Percentiles rank a stretch among this genome's conserved stretches.
phyloP scores from a whole-genome alignment of 2,113 vertebrate genomes.

The Edolisoma coerulescens region DNA sequence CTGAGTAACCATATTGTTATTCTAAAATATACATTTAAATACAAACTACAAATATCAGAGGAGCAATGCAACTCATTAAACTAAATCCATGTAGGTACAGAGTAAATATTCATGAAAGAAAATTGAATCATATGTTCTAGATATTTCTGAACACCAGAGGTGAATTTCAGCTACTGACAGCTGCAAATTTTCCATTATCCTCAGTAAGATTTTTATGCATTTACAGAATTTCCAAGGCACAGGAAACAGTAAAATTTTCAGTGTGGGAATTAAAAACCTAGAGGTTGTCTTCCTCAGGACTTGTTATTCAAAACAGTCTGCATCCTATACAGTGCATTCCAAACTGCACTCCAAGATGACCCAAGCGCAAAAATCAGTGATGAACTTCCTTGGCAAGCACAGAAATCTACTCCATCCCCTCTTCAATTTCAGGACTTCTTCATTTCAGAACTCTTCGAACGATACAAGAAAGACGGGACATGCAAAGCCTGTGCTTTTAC shows the following conservation, averaged over 20 bases:
- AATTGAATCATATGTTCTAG: not conserved
- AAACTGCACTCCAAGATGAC: not conserved
- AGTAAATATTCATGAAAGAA: conserved; percentile 26
- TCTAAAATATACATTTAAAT: not conserved
- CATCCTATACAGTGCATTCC: not conserved
- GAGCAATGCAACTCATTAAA: not conserved
- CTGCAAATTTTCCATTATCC: not conserved
- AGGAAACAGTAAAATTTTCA: not conserved
- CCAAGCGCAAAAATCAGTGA: not conserved
- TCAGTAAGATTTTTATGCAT: not conserved
- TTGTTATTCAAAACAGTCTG: not conserved
- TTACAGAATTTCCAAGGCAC: not conserved
- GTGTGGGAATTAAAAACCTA: not conserved
- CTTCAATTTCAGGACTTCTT: not conserved
- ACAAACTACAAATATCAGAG: not conserved
- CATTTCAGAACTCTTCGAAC: not conserved
- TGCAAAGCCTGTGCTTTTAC: conserved; percentile 31
- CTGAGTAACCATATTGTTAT: not conserved
- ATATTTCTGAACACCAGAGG: not conserved
- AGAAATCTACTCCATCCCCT: not conserved
- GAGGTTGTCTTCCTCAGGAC: not conserved
- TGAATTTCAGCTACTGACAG: not conserved
- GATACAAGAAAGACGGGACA: not conserved
- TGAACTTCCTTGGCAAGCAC: not conserved
- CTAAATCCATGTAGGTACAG: not conserved